Base-by-base conservation (phyloP, 2,113 vertebrate genomes). In the Corythornis cristatus region DNA sequence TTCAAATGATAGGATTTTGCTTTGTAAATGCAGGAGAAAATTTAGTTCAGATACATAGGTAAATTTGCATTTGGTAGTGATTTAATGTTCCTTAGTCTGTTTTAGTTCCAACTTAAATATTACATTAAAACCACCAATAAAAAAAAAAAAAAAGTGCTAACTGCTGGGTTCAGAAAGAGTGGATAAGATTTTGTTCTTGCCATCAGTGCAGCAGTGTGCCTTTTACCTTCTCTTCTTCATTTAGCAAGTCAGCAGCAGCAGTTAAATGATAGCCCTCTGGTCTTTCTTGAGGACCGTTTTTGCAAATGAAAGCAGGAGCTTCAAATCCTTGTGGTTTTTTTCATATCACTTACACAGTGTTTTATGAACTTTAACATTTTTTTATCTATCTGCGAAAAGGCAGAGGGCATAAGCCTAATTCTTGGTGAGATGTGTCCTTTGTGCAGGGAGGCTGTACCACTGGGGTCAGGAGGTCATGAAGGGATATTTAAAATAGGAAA, bases 61-160 rank as follows among this genome's bases (percentile, higher is more conserved):
- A 92, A 89, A 96, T 95, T 96, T 96, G 91, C 94, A 96, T 95
- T 96, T 95, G 95, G 89, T 93, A 91, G 89, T 96, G 91, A 93
- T 96, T 96, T 96, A 95, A 77, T 89, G 89, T 91, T 93, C 87
- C 85, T 61, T 65, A 72, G 93, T 93, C 96, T 92, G 90, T 93
- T 95, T 88, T 95, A 95, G 79, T 67, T 95, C 87, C 89, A 94
- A 96, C 93, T 95, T 95, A 94, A 92, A 96, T 96, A 96, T 93
- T 93, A 88, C 93, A 93, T 94, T 96, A 89, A 93, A 96, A 94
- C 79, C 40, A 93, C 88, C 75, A 94, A 88, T 77, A 87, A 87
- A 88, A 76, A 42, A 48, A n/a, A 84, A 22, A n/a, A 33, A 20
- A 13, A 2, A 50, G 0, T 83, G 79, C 82, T 93, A 89, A 92